Percentiles rank a stretch among this genome's conserved stretches.
Evolutionary conservation across 2,888 invertebrate species (phyloP).

Genomic region (Limnephilus rhombicus): DNA sequence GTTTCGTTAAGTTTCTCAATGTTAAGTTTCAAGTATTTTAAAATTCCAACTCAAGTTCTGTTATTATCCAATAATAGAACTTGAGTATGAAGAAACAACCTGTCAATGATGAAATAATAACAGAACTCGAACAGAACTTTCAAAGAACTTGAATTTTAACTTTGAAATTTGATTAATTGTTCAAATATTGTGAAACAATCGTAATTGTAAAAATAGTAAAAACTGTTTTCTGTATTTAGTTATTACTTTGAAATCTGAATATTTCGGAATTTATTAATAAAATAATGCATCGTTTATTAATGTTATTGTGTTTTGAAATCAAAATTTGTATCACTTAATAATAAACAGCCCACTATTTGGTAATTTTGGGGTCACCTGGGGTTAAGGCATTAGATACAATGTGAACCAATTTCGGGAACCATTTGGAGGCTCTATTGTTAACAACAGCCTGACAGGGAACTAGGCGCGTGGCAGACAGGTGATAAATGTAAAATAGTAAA

Average conservation of each 20-base stretch:
- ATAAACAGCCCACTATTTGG: background rate
- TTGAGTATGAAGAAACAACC: no score
- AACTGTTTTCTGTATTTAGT: background rate
- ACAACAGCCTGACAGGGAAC: background rate
- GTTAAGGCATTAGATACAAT: background rate
- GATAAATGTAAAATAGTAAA: slow-evolving; percentile 12
- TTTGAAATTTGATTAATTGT: no score
- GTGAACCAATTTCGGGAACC: slow-evolving; percentile 22
- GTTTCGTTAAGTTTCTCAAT: no score
- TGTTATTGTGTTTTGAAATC: background rate
- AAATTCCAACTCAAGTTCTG: no score
- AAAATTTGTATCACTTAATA: background rate
- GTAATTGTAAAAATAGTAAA: no score
- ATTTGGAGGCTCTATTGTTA: slow-evolving; percentile 6
- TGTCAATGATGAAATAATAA: no score
- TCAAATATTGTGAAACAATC: no score
- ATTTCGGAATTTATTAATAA: background rate
- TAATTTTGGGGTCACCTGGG: background rate
- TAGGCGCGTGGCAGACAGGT: slow-evolving; percentile 23
- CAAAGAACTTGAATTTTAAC: no score
- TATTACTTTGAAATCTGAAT: background rate
- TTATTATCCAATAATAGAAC: no score
- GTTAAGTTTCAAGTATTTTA: no score
- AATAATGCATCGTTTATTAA: background rate
- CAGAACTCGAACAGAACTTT: no score